Base-by-base conservation (phyloP, 1,140 invertebrate genomes). In the Brachionus manjavacas region DNA sequence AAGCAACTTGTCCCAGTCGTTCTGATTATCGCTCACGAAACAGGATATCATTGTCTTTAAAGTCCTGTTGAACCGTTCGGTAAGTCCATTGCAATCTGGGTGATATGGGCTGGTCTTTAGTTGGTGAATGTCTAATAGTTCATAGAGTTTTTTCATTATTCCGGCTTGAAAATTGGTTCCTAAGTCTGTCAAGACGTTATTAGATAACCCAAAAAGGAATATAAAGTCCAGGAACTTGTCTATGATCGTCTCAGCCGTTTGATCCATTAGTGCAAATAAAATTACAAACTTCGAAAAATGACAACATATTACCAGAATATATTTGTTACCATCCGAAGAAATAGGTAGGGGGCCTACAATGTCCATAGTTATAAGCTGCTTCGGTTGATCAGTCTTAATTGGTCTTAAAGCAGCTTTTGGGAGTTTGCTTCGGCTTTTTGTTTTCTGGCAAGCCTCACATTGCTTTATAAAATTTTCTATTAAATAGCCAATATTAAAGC, bases 251-350 rank as follows among this genome's bases (percentile, higher is more conserved):
- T 84, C 52, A 0, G 88, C 88, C 9, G 88, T 87, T 85, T 89
- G 87, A 84, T 91, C 87, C 4, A 87, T 87, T 12, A 90, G 84
- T 0, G 87, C 79, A 72, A 87, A 87, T 20, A 85, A 86, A 85
- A 90, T 88, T 1, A 86, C 83, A 86, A 87, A 90, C 78, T 89
- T 90, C 1, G 86, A 90, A 84, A 90, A 91, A 85, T 86, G 83
- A 84, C 89, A 88, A 64, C 85, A 84, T 7, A 88, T 76, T 1
- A 89, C 88, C 4, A 89, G 60, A n/a, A 90, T 87, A 85, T 89
- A 89, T 84, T 86, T 87, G 76, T 87, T 86, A 25, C 86, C 78
- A n/a, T 49, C 25, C n/a, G 84, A 46, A 28, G 86, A 85, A 78
- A 83, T 49, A 14, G 86, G 80, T 25, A 84, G 12, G 85, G 84